Conservation (phyloP, 1,140 invertebrate species). For the Limonius californicus region DNA sequence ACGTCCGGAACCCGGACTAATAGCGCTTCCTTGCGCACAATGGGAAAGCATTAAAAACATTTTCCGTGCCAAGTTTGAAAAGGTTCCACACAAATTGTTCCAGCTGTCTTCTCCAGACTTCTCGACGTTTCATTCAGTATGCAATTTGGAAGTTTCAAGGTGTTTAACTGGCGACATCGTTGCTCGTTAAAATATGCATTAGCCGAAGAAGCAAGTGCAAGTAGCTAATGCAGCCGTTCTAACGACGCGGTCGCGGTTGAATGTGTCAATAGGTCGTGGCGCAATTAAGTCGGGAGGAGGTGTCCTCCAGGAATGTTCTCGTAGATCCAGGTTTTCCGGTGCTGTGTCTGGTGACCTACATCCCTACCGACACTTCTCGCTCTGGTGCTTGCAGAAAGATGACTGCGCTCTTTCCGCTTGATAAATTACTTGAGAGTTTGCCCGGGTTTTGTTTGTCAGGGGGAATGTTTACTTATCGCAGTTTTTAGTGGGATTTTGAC, state of each 20-base stretch:
- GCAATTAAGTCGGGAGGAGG: neutral
- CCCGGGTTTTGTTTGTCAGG: constrained; percentile 1
- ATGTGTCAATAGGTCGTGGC: neutral
- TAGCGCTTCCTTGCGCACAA: too few relatives aligned
- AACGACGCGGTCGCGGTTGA: neutral
- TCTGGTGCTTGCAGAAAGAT: neutral
- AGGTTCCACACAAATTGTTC: too few relatives aligned
- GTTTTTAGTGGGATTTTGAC: neutral
- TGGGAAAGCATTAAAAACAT: too few relatives aligned
- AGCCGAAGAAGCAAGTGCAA: neutral
- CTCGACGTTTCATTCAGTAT: too few relatives aligned
- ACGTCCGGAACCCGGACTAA: too few relatives aligned
- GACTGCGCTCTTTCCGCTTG: neutral
- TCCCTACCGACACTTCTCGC: neutral
- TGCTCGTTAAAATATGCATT: too few relatives aligned
- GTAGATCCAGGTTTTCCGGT: neutral
- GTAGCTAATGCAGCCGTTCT: neutral
- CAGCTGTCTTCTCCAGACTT: too few relatives aligned
- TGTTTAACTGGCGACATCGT: too few relatives aligned
- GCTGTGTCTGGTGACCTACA: neutral
- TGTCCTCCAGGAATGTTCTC: neutral
- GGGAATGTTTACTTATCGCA: neutral
- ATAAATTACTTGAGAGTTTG: neutral
- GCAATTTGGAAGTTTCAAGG: too few relatives aligned
- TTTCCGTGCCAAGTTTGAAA: too few relatives aligned